Evolutionary conservation across 2,888 invertebrate species (phyloP).

Genomic region (Leucoptera coffeella): DNA sequence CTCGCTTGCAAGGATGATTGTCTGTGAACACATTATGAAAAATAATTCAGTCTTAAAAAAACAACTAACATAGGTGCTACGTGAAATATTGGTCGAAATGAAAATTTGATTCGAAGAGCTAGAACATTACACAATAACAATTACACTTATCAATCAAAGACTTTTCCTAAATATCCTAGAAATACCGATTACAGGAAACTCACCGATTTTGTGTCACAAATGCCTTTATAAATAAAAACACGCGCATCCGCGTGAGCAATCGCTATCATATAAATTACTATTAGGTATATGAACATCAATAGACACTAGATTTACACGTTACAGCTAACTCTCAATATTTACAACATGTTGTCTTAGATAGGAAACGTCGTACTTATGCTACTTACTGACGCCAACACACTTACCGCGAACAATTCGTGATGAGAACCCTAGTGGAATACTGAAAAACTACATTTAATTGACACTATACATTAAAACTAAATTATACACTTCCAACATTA

Average conservation of each 20-base stretch:
- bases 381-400: constrained; percentile 33
- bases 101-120: too few species aligned
- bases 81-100: too few species aligned
- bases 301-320: constrained; percentile 43
- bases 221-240: too few species aligned
- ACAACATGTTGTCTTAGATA: constrained; percentile 42
- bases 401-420: constrained; percentile 23
- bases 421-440: constrained; percentile 43
- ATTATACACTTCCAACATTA: constrained; percentile 44
- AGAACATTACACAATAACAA: too few species aligned
- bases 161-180: constrained; percentile 28
- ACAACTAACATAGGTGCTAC: constrained; percentile 26
- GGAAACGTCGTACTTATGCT: constrained; percentile 50
- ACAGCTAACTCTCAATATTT: constrained; percentile 31
- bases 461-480: constrained; percentile 50
- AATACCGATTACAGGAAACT: constrained; percentile 48
- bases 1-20: too few species aligned
- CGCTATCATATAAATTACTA: too few species aligned
- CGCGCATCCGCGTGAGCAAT: too few species aligned
- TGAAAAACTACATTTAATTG: constrained; percentile 44
- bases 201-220: constrained; percentile 34
- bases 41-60: constrained; percentile 51
- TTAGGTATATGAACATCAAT: constrained; percentile 40
- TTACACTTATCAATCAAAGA: constrained; percentile 38
- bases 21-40: too few species aligned